Evolutionary conservation across 2,888 invertebrate genomes (phyloP), one percentile per base, ranked within the genome.

Genomic region (Melanchra persicariae): DNA sequence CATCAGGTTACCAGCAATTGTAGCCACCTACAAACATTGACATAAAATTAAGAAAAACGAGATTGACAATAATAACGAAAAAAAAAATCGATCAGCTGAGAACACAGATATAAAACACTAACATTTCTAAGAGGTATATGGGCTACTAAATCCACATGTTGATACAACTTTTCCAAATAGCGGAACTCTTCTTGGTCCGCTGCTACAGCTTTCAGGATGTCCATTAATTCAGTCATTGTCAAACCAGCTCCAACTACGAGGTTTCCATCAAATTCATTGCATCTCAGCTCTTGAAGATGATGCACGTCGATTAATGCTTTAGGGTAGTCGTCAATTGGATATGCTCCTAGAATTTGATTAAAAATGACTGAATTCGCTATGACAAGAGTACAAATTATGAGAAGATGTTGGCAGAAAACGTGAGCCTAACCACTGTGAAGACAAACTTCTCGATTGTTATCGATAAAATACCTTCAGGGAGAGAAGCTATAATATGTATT

Each of bases 51-150:
- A 9, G 15, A 17, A 7, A 15, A 45, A 37, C 10, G 37, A 37
- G 37, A 10, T 37, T 37, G 37, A 37, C 37, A 37, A 37, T 37
- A 37, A 10, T 37, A 12, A 37, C 10, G 1, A 12, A 37, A 12
- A 12, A 37, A 37, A 37, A 12, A 12, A 9, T 37, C 37, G 12
- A 10, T 37, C 37, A 37, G 37, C 9, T 37, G 2, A 37, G 37
- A 37, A 37, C 10, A 12, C 45, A 45, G 1, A 34, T 22, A 17
- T 10, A 55, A 24, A 49, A 12, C 19, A 86, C 96, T 94, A 91
- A 97, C 97, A 92, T 98, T 98, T 91, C 98, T 94, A 0, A 98
- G 96, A 37, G 97, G 96, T 54, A 97, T 96, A 89, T 97, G 97
- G 1, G 97, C 98, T 6, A 98, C 96, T 66, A 97, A 87, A 79